Conservation (phyloP, 2,797 vertebrate species). For the Falco rusticolus region DNA sequence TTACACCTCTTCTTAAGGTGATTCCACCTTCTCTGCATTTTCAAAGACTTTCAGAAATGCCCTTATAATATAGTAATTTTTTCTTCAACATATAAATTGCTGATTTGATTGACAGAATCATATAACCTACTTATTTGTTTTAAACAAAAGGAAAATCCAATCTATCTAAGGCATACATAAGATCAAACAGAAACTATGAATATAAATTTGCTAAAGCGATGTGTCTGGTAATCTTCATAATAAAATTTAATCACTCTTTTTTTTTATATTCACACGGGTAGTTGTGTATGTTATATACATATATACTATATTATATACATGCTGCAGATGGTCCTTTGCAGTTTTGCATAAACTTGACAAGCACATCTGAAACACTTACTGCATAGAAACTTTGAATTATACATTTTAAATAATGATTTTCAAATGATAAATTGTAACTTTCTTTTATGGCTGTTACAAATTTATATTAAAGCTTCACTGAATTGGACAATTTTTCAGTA, state of each 20-base stretch:
- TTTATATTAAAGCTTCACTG: conserved; percentile 54
- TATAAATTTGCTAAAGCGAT: not conserved
- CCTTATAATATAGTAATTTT: not conserved
- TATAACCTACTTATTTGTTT: not conserved
- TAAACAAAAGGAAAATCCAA: not conserved
- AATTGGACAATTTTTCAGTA: conserved; percentile 47
- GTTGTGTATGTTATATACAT: not conserved
- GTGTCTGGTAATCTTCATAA: not conserved
- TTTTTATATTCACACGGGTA: not conserved
- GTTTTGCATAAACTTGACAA: not conserved
- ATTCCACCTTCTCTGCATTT: not conserved
- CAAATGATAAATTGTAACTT: conserved; percentile 48
- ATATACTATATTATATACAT: not conserved
- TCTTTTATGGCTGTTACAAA: conserved; percentile 46
- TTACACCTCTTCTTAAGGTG: not conserved
- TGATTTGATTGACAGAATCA: not conserved
- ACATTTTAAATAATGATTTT: conserved; percentile 36
- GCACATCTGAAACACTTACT: not conserved
- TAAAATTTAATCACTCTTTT: not conserved
- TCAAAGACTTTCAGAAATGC: not conserved
- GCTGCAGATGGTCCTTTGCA: not conserved
- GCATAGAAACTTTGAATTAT: not conserved
- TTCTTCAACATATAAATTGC: not conserved
- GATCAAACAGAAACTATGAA: not conserved
- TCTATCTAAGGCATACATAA: not conserved